Base-by-base conservation (phyloP, 2,113 vertebrate species). In the Oriolus oriolus region DNA sequence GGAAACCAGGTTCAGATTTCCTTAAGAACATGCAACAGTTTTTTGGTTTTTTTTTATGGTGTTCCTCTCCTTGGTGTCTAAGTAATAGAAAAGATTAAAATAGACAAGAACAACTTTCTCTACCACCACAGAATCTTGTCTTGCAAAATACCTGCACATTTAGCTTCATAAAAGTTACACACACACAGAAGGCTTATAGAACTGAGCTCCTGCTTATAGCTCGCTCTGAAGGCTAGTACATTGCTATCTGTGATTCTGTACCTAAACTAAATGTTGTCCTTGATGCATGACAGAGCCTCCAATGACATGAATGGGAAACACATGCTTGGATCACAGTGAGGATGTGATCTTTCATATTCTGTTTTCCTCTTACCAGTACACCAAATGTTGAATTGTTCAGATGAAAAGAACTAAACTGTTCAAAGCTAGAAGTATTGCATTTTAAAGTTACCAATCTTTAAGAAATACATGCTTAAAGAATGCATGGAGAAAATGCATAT, bases 301-400 rank as follows among this genome's bases (percentile, higher is more conserved):
- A 85, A 76, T 66, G 74, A 82, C 74, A 95, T 79, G 80, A 92
- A 87, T 93, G 84, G 87, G 91, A 89, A 93, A 95, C 64, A 93
- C 50, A 87, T 89, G 93, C 74, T 93, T 3, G 2, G 63, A 91
- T 90, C 81, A 83, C 13, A 16, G 45, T 42, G 35, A 87, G 61
- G 66, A 87, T 91, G 74, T 42, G 28, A 85, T 68, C 54, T 45
- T 91, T 90, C 61, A 35, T 37, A 93, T 80, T 87, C 57, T 79
- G 5, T 65, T 87, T 87, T 83, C 66, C 54, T 85, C 57, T 94
- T 54, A 59, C 21, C 65, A 59, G 70, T 56, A 85, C 45, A 83
- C 42, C 33, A 83, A 89, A 85, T 42, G 30, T 54, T 83, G 53
- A 87, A 73, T 35, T 79, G 57, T 49, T 93, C 49, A 79, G 69